phyloP scores from a whole-genome alignment of 2,888 invertebrate species.

The Dioctria rufipes region DNA sequence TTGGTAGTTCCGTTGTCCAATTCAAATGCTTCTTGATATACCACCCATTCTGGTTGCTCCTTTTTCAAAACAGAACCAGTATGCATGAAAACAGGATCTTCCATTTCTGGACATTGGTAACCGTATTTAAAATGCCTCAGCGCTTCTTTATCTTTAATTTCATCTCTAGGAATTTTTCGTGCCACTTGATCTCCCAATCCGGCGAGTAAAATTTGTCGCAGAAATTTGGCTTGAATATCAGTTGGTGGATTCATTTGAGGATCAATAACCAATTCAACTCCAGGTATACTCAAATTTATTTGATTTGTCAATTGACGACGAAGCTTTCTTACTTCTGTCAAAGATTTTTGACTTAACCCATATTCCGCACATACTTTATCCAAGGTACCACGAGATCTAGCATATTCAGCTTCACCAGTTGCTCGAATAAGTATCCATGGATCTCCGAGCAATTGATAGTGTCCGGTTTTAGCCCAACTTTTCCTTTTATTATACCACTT shows the following conservation, averaged over 20 bases:
- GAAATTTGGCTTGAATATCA: conserved; percentile 79
- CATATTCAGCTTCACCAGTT: conserved; percentile 90
- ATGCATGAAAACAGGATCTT: conserved; percentile 92
- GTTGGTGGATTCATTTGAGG: conserved; percentile 85
- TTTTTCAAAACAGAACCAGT: conserved; percentile 83
- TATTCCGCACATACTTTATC: conserved; percentile 83
- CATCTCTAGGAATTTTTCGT: conserved; percentile 79
- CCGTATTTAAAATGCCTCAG: conserved; percentile 85
- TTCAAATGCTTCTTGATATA: conserved; percentile 94
- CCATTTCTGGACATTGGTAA: conserved; percentile 86
- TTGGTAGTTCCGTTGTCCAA: conserved; percentile 74
- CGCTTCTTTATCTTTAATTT: conserved; percentile 81
- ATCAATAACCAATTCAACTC: conserved; percentile 78
- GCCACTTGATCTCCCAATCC: conserved; percentile 93
- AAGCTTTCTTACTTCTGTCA: conserved; percentile 92
- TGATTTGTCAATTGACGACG: conserved; percentile 91
- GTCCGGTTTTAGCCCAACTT: conserved; percentile 83
- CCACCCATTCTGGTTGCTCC: conserved; percentile 88
- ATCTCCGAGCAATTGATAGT: conserved; percentile 87
- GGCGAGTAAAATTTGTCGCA: conserved; percentile 86
- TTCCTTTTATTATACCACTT: conserved; percentile 72
- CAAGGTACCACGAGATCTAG: conserved; percentile 77
- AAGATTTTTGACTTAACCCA: conserved; percentile 89
- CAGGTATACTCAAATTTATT: conserved; percentile 83
- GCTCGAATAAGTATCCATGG: conserved; percentile 89